Conservation (phyloP, 2,797 vertebrate genomes). For the Phrynocephalus guinanensis region DNA sequence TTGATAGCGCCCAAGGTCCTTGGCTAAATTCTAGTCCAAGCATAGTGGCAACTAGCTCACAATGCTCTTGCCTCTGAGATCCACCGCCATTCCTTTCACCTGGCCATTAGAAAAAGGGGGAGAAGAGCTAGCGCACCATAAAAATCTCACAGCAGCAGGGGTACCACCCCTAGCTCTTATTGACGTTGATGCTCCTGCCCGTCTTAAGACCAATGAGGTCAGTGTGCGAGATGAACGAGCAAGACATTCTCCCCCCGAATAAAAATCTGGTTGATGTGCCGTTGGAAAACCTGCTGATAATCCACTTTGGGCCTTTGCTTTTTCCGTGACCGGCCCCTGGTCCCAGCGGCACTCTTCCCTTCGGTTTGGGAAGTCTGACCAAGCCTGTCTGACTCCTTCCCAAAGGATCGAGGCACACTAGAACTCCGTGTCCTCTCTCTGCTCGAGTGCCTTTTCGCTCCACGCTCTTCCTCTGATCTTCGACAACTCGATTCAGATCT, state of each 20-base stretch:
- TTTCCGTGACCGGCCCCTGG: slow-evolving; percentile 70
- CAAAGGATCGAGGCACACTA: slow-evolving; percentile 65
- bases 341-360: slow-evolving; percentile 59
- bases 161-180: slow-evolving; percentile 58
- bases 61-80: slow-evolving; percentile 34
- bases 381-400: slow-evolving; percentile 73
- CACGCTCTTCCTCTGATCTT: slow-evolving; percentile 72
- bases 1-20: slow-evolving; percentile 7
- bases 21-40: slow-evolving; percentile 10
- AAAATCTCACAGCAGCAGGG: slow-evolving; percentile 52
- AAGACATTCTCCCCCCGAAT: slow-evolving; percentile 95
- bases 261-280: slow-evolving; percentile 97
- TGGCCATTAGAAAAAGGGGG: background rate
- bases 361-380: slow-evolving; percentile 71
- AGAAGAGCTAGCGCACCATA: slow-evolving; percentile 36
- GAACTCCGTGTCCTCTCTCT: slow-evolving; percentile 67
- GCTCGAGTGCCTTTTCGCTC: slow-evolving; percentile 66
- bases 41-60: slow-evolving; percentile 46
- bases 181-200: slow-evolving; percentile 71
- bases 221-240: slow-evolving; percentile 90
- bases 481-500: slow-evolving; percentile 74
- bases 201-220: slow-evolving; percentile 69
- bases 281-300: slow-evolving; percentile 90
- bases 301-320: slow-evolving; percentile 80
- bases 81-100: slow-evolving; percentile 39